Percentiles rank a stretch among this genome's conserved stretches.
Conservation (phyloP, 1,140 invertebrate genomes). For the Bursaphelenchus mucronatus region DNA sequence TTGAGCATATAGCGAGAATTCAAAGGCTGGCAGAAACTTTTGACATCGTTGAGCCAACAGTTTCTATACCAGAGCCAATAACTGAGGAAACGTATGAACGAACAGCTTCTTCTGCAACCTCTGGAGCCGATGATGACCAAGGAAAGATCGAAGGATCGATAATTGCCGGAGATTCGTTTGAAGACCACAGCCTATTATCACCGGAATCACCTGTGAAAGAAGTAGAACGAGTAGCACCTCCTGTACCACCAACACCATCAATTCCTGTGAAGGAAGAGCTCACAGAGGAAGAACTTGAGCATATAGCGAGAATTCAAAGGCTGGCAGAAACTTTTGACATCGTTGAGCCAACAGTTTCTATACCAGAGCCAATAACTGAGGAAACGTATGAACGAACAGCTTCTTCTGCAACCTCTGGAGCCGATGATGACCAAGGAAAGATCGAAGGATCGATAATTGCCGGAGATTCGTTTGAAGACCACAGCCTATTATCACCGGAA, state of each 20-base stretch:
- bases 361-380: not conserved
- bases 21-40: too few relatives aligned
- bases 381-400: constrained; percentile 18
- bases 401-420: constrained; percentile 10
- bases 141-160: not conserved
- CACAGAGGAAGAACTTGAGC: constrained; percentile 20
- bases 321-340: constrained; percentile 1
- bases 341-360: not conserved
- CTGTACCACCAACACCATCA: not conserved
- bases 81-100: too few relatives aligned
- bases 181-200: not conserved
- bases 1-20: too few relatives aligned
- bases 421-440: not conserved
- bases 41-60: too few relatives aligned
- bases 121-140: too few relatives aligned
- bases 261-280: not conserved
- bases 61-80: too few relatives aligned
- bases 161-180: not conserved
- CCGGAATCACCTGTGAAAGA: too few relatives aligned
- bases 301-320: constrained; percentile 4
- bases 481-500: not conserved
- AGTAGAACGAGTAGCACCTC: not conserved
- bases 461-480: constrained; percentile 14
- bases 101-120: too few relatives aligned
- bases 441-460: not conserved